Base-by-base conservation (phyloP, 1,140 invertebrate genomes). In the Bradysia coprophila region DNA sequence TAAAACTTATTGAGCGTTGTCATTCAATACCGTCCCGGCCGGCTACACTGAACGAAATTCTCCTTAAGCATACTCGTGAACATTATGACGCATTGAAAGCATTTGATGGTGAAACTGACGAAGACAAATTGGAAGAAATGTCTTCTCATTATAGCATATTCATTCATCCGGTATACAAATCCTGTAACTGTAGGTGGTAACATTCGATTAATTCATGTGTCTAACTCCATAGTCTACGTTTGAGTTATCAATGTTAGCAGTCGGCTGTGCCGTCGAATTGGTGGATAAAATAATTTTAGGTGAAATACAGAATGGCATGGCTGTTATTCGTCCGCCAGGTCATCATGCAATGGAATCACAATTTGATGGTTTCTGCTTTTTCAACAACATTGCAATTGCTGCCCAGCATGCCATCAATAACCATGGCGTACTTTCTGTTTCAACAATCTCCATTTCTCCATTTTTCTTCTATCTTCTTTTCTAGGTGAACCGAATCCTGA, bases 381-480 rank as follows among this genome's bases (percentile, higher is more conserved):
- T 96, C 51, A 98, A 98, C 59, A 98, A 98, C 64, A 90, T 93
- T 1, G 94, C 88, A 2, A 66, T 98, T 38, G 90, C 87, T 10
- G 88, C 90, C 15, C 74, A 81, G 50, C 72, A 83, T 57, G 81
- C 79, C 21, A 52, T 95, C 3, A 64, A 78, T 31, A 69, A 72
- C 11, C 54, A 57, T 38, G 65, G 67, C 11, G 54, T 69, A n/a
- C n/a, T n/a, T n/a, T n/a, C n/a, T n/a, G n/a, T n/a, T n/a, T n/a
- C n/a, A n/a, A n/a, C n/a, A n/a, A n/a, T n/a, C n/a, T n/a, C n/a
- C n/a, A n/a, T n/a, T n/a, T n/a, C n/a, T n/a, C n/a, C n/a, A n/a
- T n/a, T n/a, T n/a, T n/a, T n/a, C n/a, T n/a, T n/a, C n/a, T n/a
- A n/a, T n/a, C n/a, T n/a, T n/a, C n/a, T n/a, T n/a, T n/a, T n/a